Base-by-base conservation (phyloP, 2,113 vertebrate species). In the Heptranchias perlo region DNA sequence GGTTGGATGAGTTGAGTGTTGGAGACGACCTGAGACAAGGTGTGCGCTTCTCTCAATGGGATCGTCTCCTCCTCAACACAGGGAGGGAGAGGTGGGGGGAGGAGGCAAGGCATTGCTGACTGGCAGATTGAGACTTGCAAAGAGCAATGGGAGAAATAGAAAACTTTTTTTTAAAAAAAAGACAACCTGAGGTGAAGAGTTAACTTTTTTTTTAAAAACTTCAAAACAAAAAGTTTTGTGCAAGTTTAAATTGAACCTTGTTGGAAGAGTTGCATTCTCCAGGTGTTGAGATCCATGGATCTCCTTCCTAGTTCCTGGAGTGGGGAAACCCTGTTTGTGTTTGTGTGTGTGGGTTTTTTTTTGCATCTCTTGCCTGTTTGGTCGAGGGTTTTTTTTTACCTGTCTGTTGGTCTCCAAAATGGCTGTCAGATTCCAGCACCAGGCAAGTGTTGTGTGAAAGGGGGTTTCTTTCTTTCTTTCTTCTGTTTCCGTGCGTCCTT, bases 371-470 rank as follows among this genome's bases (percentile, higher is more conserved):
- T 54, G 11, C 23, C 16, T 65, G 2, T 62, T 61, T 18, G 31
- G n/a, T 18, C 58, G 35, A 95, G 93, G 25, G 39, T 49, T 78
- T 84, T 35, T 96, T 96, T 35, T 35, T 23, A 86, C 52, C 82
- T 96, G 94, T 49, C 86, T 58, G 67, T 67, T 64, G 52, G 67
- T 94, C 65, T 91, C 7, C 93, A 96, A 96, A 92, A 96, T 96
- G 96, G 96, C 96, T 94, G 96, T 96, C 96, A 96, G 96, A 44
- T 96, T 96, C 96, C 96, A 96, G 61, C 96, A 94, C 35, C 96
- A 96, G 96, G 96, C 96, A 96, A 96, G 96, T 61, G 21, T 65
- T 94, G 39, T 44, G n/a, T 49, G 64, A 52, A 35, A 39, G 64
- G 61, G 5, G 3, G 31, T 18, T 92, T 52, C 16, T 86, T 54